These are phyloP conservation scores for Xiphophorus birchmanni DNA, from an alignment of 2,797 vertebrate genomes.

Conservation along the genomic window DNA sequence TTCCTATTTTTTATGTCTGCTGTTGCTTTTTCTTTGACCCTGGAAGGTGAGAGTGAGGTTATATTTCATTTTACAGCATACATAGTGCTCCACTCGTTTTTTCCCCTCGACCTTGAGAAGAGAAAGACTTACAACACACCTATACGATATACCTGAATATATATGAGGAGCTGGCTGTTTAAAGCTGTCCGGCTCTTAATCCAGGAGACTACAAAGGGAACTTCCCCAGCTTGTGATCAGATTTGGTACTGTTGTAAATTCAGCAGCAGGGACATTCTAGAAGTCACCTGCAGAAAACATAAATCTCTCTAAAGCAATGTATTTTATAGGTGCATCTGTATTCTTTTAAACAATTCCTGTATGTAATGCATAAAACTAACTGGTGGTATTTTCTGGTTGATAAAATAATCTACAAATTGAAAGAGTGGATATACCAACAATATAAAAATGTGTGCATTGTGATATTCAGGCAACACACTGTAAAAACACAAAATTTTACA, in stretches of 20 bases:
- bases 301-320: not conserved
- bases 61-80: not conserved
- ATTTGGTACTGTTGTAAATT: not conserved
- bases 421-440: not conserved
- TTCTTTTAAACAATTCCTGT: not conserved
- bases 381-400: not conserved
- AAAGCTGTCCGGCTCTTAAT: not conserved
- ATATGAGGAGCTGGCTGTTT: not conserved
- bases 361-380: not conserved
- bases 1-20: not conserved
- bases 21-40: not conserved
- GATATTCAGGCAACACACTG: not conserved
- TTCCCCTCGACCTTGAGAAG: not conserved
- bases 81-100: not conserved
- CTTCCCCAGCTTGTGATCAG: not conserved
- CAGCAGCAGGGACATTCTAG: not conserved
- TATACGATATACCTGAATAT: not conserved
- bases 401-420: not conserved
- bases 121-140: not conserved
- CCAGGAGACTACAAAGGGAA: not conserved
- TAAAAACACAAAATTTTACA: too few species aligned
- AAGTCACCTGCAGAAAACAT: not conserved
- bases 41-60: constrained; percentile 5
- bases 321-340: not conserved
- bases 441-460: not conserved